Evolutionary conservation across 2,113 vertebrate genomes (phyloP).

Genomic region (Corythornis vintsioides): DNA sequence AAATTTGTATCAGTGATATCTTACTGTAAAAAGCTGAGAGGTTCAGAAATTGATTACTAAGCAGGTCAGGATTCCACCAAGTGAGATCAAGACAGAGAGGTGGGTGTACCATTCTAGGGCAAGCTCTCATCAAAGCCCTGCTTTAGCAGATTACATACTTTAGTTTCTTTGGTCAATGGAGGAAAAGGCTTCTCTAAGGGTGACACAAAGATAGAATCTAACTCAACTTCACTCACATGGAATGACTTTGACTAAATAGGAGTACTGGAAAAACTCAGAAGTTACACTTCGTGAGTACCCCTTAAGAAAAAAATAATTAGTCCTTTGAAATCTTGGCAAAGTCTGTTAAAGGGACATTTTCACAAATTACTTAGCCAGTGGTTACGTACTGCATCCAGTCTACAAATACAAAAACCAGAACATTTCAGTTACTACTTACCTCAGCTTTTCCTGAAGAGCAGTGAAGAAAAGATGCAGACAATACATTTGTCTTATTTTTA

Average conservation of each 20-base stretch:
- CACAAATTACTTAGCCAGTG: background rate
- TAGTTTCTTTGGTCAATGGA: background rate
- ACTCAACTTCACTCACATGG: background rate
- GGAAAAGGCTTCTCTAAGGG: background rate
- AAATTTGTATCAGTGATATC: conserved; percentile 13
- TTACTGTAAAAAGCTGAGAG: conserved; percentile 8
- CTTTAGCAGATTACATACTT: rapidly evolving
- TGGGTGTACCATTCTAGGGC: background rate
- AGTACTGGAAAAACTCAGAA: background rate
- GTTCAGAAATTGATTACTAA: conserved; percentile 44
- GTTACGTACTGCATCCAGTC: background rate
- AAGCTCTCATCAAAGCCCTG: background rate
- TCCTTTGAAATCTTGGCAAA: background rate
- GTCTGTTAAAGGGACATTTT: background rate
- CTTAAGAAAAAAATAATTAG: background rate
- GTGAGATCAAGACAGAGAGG: background rate
- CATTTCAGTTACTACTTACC: background rate
- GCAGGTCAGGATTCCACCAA: background rate
- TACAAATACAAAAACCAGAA: background rate
- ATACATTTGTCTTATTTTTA: too few relatives aligned
- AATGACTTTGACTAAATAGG: background rate
- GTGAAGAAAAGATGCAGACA: background rate
- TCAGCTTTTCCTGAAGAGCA: background rate
- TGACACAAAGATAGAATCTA: background rate
- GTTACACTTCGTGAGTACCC: background rate